These are phyloP conservation scores for Rugalucina vietnamica DNA, from an alignment of 2,888 invertebrate genomes.

Conservation along the genomic window DNA sequence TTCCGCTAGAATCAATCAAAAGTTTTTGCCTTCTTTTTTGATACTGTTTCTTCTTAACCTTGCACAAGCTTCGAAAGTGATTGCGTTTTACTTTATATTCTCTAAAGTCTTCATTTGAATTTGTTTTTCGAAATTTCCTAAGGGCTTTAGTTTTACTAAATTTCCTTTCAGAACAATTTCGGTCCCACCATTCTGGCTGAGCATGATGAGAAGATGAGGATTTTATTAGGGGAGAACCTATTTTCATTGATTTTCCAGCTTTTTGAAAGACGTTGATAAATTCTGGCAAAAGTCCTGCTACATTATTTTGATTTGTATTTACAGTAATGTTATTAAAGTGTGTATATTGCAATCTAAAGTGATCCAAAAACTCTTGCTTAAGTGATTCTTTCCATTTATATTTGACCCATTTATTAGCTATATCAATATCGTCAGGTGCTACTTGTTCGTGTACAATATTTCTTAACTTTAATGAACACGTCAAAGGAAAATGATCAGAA, in stretches of 20 bases:
- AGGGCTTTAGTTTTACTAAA: background rate
- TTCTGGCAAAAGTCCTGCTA: background rate
- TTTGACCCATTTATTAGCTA: background rate
- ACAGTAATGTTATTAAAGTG: background rate
- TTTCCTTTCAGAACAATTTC: background rate
- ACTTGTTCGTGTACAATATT: too few relatives aligned
- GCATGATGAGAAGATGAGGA: background rate
- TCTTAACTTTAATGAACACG: background rate
- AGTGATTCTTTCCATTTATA: slow-evolving; percentile 1
- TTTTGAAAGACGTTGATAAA: background rate
- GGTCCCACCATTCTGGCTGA: slow-evolving; percentile 2
- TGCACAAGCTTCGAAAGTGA: background rate
- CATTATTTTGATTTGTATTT: background rate
- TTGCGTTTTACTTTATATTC: background rate
- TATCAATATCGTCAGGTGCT: background rate
- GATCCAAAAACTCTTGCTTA: background rate
- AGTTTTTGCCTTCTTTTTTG: background rate
- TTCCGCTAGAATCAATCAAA: background rate
- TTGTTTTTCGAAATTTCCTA: background rate
- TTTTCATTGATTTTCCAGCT: background rate
- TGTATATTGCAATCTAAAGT: background rate
- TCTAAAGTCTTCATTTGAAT: background rate
- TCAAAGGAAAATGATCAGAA: slow-evolving; percentile 4
- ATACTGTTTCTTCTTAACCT: background rate
- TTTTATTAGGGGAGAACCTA: background rate